These are phyloP conservation scores for Verasper variegatus DNA, from an alignment of 2,113 vertebrate species.

Conservation along the genomic window DNA sequence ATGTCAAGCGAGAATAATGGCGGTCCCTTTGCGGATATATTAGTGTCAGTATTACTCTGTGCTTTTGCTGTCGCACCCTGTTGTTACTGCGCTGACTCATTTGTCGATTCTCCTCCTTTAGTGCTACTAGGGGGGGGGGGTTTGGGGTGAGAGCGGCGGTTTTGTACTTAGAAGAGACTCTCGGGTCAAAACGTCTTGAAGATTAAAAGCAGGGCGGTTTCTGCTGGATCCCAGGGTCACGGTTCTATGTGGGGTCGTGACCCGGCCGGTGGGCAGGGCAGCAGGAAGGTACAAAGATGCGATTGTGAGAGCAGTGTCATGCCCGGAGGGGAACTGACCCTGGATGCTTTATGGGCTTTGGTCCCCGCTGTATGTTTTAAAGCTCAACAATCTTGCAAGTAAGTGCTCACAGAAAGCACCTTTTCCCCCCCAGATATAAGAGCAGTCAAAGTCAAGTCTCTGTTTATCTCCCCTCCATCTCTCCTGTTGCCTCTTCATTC, in stretches of 20 bases:
- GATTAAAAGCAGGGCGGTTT: slow-evolving; percentile 4
- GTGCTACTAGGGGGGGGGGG: background rate
- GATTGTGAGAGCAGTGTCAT: slow-evolving; percentile 40
- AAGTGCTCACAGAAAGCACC: slow-evolving; percentile 30
- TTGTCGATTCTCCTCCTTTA: slow-evolving; percentile 36
- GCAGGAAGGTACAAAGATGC: slow-evolving; percentile 50
- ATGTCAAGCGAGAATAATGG: slow-evolving; percentile 72
- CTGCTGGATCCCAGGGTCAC: slow-evolving; percentile 32
- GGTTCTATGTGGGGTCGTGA: slow-evolving; percentile 30
- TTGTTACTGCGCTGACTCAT: slow-evolving; percentile 44
- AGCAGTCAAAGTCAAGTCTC: slow-evolving; percentile 60
- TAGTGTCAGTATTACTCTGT: slow-evolving; percentile 58
- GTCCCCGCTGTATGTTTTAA: slow-evolving; percentile 44
- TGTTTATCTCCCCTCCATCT: slow-evolving; percentile 56
- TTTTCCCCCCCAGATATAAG: slow-evolving; percentile 53
- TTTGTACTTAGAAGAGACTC: background rate
- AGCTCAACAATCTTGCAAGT: slow-evolving; percentile 21
- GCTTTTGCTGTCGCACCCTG: slow-evolving; percentile 25
- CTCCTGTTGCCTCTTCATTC: slow-evolving; percentile 34
- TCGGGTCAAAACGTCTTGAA: slow-evolving; percentile 19
- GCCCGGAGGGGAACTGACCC: slow-evolving; percentile 40
- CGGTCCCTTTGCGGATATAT: slow-evolving; percentile 58
- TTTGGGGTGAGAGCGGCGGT: background rate
- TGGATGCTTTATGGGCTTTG: slow-evolving; percentile 46
- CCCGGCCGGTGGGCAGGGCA: slow-evolving; percentile 29